Percentiles rank a stretch among this genome's conserved stretches.
These are phyloP conservation scores for Anoplius nigerrimus DNA, from an alignment of 2,888 invertebrate genomes.

Conservation along the genomic window DNA sequence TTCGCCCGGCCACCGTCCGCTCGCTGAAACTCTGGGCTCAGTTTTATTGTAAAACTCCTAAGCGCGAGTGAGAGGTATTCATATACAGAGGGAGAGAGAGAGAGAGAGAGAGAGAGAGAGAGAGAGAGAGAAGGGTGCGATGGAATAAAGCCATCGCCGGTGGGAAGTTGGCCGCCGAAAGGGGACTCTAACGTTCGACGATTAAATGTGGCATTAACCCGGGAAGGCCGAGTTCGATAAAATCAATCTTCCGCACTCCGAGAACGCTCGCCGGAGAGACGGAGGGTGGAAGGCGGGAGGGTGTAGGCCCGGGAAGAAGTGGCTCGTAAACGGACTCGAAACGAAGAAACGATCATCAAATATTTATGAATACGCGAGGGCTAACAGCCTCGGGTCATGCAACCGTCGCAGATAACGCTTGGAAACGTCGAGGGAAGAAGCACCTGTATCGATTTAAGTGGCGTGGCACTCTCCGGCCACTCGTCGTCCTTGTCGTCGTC, in stretches of 20 bases:
- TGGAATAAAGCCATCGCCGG: conserved; percentile 33
- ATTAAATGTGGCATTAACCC: conserved; percentile 31
- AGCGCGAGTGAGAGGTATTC: no score
- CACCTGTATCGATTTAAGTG: conserved; percentile 55
- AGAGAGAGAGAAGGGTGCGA: background rate
- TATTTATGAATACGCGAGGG: conserved; percentile 66
- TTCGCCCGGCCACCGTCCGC: no score
- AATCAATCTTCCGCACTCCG: conserved; percentile 39
- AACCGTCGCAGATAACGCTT: conserved; percentile 54
- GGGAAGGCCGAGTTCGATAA: conserved; percentile 39
- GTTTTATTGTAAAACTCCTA: no score
- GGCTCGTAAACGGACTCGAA: conserved; percentile 35
- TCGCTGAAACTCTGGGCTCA: no score
- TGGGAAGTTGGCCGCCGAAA: conserved; percentile 12
- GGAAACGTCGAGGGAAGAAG: conserved; percentile 38
- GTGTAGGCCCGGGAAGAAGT: conserved; percentile 32
- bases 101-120: conserved; percentile 17
- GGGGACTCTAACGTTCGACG: conserved; percentile 6
- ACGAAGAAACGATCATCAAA: conserved; percentile 60
- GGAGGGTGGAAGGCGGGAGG: no score
- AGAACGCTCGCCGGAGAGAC: background rate
- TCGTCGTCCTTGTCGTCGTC: conserved; percentile 5
- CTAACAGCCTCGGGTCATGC: conserved; percentile 61
- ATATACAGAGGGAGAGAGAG: no score
- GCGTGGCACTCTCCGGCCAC: conserved; percentile 39